Base-by-base conservation (phyloP, 2,113 vertebrate genomes). In the Syngnathus floridae region DNA sequence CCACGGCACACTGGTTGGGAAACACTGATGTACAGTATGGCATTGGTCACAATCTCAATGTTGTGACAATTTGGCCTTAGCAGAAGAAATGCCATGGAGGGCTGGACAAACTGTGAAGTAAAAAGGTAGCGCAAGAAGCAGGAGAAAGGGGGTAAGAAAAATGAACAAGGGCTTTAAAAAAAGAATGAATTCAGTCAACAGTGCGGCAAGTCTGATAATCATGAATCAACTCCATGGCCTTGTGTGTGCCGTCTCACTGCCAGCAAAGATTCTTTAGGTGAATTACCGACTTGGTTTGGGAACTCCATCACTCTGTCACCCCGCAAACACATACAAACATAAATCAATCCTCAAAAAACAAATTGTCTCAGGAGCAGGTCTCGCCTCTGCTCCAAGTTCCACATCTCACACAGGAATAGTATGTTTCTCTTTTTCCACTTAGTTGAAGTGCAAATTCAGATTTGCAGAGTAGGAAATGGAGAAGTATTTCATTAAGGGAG, bases 381-480 rank as follows among this genome's bases (percentile, higher is more conserved):
- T 65, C 69, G 35, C 69, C 63, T 2, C 52, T 58, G 19, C 65
- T 74, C 69, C 40, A 84, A 74, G 84, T 84, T 74, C 74, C 77
- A 78, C 83, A 86, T 82, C 77, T 88, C 73, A 66, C 72, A 79
- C 78, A 77, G 26, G 26, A 31, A 31, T 31, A 79, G 82, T 79
- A 81, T 85, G 86, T 89, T 86, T 87, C 84, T 84, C 75, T 89
- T 85, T 88, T 87, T 86, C 84, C 84, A 83, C 80, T 78, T 82
- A 84, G 82, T 51, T 82, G 85, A 88, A 87, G 85, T 77, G 86
- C 84, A 80, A 88, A 81, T 76, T 86, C 69, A 54, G 76, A 80
- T 82, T 78, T 35, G 72, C 58, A 84, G 82, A 82, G 78, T 84
- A 76, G 84, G 81, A 85, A 88, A 89, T 82, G 76, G 81, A 89